Percentiles rank a stretch among this genome's conserved stretches.
These are phyloP conservation scores for Hyppa rectilinea DNA, from an alignment of 2,888 invertebrate genomes.

Conservation along the genomic window DNA sequence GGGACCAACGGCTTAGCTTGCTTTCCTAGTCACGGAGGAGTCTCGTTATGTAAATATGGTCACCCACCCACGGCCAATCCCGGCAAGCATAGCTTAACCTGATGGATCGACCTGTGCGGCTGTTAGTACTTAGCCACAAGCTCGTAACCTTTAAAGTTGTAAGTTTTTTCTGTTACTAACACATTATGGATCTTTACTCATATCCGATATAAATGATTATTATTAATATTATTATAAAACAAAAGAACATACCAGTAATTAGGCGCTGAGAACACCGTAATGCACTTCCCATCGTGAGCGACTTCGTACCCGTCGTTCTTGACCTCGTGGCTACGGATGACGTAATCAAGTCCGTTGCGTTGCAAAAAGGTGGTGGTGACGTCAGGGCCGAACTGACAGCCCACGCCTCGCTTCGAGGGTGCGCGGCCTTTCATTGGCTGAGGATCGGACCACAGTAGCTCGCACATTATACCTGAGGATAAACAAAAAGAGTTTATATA, in stretches of 20 bases:
- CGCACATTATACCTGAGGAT: conserved; percentile 96
- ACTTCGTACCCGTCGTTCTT: conserved; percentile 99
- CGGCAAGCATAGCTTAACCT: no score
- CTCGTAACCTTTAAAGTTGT: no score
- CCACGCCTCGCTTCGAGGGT: conserved; percentile 99
- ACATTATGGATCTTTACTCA: no score
- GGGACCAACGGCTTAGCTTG: no score
- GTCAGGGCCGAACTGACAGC: conserved; percentile 99
- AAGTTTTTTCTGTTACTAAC: no score
- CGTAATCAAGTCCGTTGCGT: conserved; percentile 96
- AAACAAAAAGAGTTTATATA: not conserved
- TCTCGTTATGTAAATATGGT: no score
- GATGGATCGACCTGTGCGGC: no score
- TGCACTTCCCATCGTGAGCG: conserved; percentile 98
- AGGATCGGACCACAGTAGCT: conserved; percentile 99
- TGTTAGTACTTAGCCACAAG: no score
- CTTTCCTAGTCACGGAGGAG: no score
- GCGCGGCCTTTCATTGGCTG: conserved; percentile 96
- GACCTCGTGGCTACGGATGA: conserved; percentile 99
- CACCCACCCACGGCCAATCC: no score
- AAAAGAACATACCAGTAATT: conserved; percentile 96
- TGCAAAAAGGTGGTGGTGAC: conserved; percentile 96
- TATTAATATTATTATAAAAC: no score
- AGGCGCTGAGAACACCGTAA: conserved; percentile 99
- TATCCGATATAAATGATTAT: no score